Percentiles rank a stretch among this genome's conserved stretches.
Evolutionary conservation across 2,797 vertebrate species (phyloP).

Genomic region (Bradypodion pumilum): DNA sequence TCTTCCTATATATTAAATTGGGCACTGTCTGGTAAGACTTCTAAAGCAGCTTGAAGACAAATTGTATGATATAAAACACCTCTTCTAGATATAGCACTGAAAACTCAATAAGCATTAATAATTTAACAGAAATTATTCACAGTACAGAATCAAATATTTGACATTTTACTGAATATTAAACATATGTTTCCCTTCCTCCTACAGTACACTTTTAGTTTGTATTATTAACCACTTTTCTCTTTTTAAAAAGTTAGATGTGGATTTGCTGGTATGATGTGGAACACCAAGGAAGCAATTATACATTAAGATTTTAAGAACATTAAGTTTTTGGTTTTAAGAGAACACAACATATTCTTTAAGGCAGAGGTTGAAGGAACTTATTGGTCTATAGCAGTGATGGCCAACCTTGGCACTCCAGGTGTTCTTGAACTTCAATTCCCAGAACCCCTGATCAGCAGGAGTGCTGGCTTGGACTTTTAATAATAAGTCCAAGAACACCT

Average conservation of each 20-base stretch:
- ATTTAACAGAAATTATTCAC: not conserved
- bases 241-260: not conserved
- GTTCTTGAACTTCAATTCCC: no score
- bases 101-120: not conserved
- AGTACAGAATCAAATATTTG: not conserved
- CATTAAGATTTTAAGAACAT: not conserved
- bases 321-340: not conserved
- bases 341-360: not conserved
- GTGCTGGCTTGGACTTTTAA: no score
- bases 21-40: not conserved
- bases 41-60: not conserved
- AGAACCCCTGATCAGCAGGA: no score
- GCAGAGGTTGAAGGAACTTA: not conserved
- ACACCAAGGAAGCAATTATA: not conserved
- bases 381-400: no score
- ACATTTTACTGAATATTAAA: slow-evolving; percentile 9
- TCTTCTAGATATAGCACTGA: not conserved
- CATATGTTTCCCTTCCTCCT: not conserved
- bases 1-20: not conserved
- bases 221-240: not conserved
- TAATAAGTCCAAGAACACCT: no score
- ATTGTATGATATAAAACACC: not conserved
- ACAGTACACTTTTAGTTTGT: not conserved
- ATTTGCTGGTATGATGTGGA: not conserved
- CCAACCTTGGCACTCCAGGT: no score